These are phyloP conservation scores for Penaeus japonicus DNA, from an alignment of 1,140 invertebrate genomes.

Conservation along the genomic window DNA sequence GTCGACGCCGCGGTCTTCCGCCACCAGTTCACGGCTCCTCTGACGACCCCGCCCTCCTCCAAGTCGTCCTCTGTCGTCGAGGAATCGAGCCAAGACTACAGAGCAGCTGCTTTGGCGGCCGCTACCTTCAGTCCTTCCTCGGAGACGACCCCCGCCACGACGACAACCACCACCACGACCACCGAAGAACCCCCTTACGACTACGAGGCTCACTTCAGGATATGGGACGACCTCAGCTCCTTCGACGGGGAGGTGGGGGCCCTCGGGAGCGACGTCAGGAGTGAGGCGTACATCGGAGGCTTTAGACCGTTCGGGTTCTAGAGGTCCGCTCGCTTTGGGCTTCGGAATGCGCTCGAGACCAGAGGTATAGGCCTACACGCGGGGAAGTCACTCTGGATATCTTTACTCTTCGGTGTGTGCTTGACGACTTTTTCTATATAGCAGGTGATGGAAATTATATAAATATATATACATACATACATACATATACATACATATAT, in stretches of 20 bases:
- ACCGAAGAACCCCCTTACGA: not conserved
- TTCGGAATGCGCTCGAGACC: too few species aligned
- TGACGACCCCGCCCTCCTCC: too few species aligned
- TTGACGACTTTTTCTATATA: too few species aligned
- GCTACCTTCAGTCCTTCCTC: not conserved
- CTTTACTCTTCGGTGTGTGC: too few species aligned
- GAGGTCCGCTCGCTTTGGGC: not conserved
- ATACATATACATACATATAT: too few species aligned
- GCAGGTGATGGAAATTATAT: too few species aligned
- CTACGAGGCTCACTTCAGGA: conserved; percentile 17
- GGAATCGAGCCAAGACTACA: not conserved
- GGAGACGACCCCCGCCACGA: not conserved
- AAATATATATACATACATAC: too few species aligned
- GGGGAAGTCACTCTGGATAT: too few species aligned
- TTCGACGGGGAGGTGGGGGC: conserved; percentile 19
- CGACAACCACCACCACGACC: not conserved
- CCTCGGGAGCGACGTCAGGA: not conserved
- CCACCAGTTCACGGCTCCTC: conserved; percentile 15
- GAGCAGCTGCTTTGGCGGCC: not conserved
- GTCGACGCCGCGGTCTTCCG: conserved; percentile 22
- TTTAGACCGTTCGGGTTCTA: conserved; percentile 37
- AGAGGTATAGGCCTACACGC: too few species aligned
- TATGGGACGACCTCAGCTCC: conserved; percentile 28
- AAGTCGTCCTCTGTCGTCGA: not conserved
- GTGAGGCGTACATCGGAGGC: not conserved